Evolutionary conservation across 1,140 invertebrate genomes (phyloP), one percentile per base, ranked within the genome.

Genomic region (Drosophila navojoa): DNA sequence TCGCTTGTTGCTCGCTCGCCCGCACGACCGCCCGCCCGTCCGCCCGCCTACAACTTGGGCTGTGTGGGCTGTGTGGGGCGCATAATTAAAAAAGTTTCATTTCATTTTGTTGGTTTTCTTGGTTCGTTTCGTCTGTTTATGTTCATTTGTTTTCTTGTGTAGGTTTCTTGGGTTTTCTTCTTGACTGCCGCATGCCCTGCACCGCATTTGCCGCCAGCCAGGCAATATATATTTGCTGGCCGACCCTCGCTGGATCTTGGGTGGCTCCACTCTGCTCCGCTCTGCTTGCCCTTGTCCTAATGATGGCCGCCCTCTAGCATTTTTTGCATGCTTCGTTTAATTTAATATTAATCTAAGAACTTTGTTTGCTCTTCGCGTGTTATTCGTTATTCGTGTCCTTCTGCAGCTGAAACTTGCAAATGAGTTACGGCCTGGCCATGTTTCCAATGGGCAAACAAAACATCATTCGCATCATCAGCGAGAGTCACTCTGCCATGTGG

Each of bases 21-120:
- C 42, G 15, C n/a, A n/a, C n/a, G n/a, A n/a, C n/a, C n/a, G n/a
- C n/a, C n/a, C n/a, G 77, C 66, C 60, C 29, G 67, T 35, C 5
- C 15, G 45, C 13, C 4, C 42, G 15, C n/a, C 16, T 15, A 5
- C 42, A 40, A 15, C 54, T 25, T 47, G 29, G 42, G 44, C 32
- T 32, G n/a, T n/a, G n/a, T n/a, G n/a, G 42, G 42, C n/a, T 45
- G 42, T 45, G 42, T 59, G 58, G 79, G 81, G 74, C 86, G 89
- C 84, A 91, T 91, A 91, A 91, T 91, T 91, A 91, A 91, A 91
- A 91, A 91, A 91, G 90, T 91, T 91, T 91, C 90, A 91, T 91
- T 91, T 90, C 84, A 91, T 91, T 91, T 91, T 91, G 89, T 90
- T 84, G 89, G 80, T 82, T 90, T 91, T 86, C 90, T 90, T 81